Conservation (phyloP, 2,113 vertebrate species). For the Alexandromys fortis region DNA sequence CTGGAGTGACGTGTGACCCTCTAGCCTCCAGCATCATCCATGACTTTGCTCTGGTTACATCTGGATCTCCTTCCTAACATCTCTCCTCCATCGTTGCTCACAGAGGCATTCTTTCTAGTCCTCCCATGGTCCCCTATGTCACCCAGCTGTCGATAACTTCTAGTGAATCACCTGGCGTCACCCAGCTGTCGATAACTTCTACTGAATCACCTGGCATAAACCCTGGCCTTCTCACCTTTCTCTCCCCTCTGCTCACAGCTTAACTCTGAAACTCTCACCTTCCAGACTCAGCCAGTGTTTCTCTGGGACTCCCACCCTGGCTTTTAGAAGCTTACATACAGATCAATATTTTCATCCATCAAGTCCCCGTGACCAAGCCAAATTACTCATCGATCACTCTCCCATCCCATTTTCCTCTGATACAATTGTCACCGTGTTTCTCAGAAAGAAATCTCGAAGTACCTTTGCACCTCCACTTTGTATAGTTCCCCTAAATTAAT, state of each 20-base stretch:
- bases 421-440: not conserved
- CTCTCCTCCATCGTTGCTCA: no score
- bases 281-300: not conserved
- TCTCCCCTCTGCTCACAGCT: not conserved
- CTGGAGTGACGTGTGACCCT: not conserved
- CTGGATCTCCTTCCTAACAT: not conserved
- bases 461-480: not conserved
- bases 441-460: not conserved
- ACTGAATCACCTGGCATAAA: accelerated
- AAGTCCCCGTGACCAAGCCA: not conserved
- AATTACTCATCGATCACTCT: not conserved
- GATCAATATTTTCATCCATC: not conserved
- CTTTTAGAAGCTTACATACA: not conserved
- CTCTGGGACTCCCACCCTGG: slow-evolving; percentile 7
- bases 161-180: accelerated
- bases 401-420: not conserved
- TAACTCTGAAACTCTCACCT: slow-evolving; percentile 5
- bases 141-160: no score
- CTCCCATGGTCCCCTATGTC: not conserved
- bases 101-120: not conserved
- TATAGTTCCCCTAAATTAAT: not conserved
- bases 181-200: no score
- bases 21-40: not conserved
- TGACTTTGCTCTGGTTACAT: not conserved
- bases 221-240: not conserved